phyloP scores from a whole-genome alignment of 2,888 invertebrate species.

The Drosophila paranaensis region DNA sequence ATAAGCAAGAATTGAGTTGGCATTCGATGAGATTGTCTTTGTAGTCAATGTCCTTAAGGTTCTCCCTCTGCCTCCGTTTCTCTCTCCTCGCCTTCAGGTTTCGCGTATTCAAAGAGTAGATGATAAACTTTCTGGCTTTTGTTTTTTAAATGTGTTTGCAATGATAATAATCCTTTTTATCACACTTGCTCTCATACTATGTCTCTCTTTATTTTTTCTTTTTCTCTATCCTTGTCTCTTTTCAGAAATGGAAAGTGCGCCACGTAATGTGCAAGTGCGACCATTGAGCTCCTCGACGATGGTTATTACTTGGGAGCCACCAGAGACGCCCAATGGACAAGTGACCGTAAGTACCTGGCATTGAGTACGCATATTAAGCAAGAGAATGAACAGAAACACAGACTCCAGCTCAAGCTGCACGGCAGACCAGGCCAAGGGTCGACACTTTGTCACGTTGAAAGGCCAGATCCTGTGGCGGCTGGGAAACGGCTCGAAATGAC shows the following conservation, averaged over 20 bases:
- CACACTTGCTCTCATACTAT: not conserved
- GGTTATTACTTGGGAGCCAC: constrained; percentile 99
- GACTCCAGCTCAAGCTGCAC: not conserved
- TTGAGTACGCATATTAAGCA: constrained; percentile 62
- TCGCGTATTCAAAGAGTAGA: not conserved
- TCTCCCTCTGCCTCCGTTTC: not conserved
- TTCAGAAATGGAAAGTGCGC: constrained; percentile 97
- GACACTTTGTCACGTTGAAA: constrained; percentile 61
- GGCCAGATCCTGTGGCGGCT: constrained; percentile 11
- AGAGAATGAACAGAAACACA: constrained; percentile 16
- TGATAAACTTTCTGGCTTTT: not conserved
- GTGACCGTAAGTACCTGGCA: constrained; percentile 91
- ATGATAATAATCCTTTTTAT: constrained; percentile 23
- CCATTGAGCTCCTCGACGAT: constrained; percentile 98
- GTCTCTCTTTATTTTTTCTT: not conserved
- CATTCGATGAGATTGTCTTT: not conserved
- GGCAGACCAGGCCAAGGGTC: constrained; percentile 18
- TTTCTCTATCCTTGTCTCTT: constrained; percentile 4
- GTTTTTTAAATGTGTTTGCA: constrained; percentile 22
- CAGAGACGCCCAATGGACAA: constrained; percentile 98
- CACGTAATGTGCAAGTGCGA: constrained; percentile 96
- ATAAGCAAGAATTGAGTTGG: not conserved
- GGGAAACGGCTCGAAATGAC: constrained; percentile 53
- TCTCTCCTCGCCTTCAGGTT: not conserved
- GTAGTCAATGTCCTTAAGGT: not conserved